Conservation (phyloP, 2,888 invertebrate species). For the Caenorhabditis zanzibari region DNA sequence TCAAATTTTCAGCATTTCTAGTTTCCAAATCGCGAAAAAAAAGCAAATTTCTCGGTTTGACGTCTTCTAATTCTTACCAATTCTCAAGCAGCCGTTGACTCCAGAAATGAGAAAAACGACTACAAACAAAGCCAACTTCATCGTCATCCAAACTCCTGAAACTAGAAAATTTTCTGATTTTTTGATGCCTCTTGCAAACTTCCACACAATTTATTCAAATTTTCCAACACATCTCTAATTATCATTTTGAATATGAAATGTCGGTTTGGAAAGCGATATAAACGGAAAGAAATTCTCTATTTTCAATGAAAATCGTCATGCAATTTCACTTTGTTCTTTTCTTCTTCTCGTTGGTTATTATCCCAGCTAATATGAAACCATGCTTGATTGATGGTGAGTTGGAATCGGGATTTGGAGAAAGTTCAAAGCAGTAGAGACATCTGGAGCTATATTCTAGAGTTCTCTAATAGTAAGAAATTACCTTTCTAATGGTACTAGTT, state of each 20-base stretch:
- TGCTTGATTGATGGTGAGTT: background rate
- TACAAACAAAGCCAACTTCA: too few species aligned
- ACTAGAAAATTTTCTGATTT: background rate
- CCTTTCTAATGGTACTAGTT: too few species aligned
- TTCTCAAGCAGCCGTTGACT: too few species aligned
- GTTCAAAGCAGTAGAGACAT: too few species aligned
- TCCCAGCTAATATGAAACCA: background rate
- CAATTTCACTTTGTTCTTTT: background rate
- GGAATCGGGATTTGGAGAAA: too few species aligned
- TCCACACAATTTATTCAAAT: background rate
- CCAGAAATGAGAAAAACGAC: too few species aligned
- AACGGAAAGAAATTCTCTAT: background rate
- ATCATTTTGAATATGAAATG: constrained; percentile 6
- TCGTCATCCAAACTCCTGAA: background rate
- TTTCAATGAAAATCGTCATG: constrained; percentile 2
- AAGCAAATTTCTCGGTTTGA: too few species aligned
- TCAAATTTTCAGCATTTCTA: too few species aligned
- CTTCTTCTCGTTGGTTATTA: background rate
- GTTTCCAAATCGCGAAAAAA: too few species aligned
- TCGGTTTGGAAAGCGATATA: background rate
- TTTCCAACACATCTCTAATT: constrained; percentile 11
- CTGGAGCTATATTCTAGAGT: too few species aligned
- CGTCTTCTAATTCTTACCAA: too few species aligned
- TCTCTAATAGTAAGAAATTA: too few species aligned
- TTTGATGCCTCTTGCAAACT: constrained; percentile 7